These are phyloP conservation scores for Julus scandinavius DNA, from an alignment of 2,888 invertebrate genomes.

Conservation along the genomic window DNA sequence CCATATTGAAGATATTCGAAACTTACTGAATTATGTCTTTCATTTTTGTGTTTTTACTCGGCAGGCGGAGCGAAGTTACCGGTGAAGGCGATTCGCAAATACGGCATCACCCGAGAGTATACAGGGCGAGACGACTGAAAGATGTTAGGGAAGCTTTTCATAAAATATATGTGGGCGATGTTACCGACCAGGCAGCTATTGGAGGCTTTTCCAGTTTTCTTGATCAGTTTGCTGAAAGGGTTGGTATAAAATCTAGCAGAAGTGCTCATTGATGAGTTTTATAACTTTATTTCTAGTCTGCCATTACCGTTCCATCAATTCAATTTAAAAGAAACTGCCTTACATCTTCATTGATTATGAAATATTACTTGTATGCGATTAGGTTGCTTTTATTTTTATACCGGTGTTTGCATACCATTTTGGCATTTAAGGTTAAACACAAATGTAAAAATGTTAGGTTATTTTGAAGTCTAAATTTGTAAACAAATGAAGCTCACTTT, in stretches of 20 bases:
- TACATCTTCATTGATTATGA: not conserved
- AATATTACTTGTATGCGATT: not conserved
- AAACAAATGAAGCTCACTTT: too few relatives aligned
- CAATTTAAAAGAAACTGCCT: not conserved
- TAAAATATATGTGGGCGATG: not conserved
- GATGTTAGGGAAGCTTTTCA: not conserved
- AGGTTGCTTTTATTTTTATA: too few relatives aligned
- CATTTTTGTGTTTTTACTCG: not conserved
- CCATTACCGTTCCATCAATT: not conserved
- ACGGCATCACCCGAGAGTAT: not conserved
- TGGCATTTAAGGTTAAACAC: too few relatives aligned
- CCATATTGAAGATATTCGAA: too few relatives aligned
- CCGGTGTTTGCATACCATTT: too few relatives aligned
- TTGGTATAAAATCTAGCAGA: constrained; percentile 67
- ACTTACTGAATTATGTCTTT: not conserved
- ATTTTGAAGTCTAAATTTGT: too few relatives aligned
- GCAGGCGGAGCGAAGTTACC: not conserved
- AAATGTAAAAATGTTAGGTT: too few relatives aligned
- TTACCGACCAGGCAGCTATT: not conserved
- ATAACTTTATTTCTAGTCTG: not conserved
- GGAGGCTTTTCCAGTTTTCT: constrained; percentile 69
- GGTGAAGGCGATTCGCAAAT: not conserved
- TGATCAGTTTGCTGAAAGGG: constrained; percentile 72
- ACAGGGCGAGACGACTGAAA: not conserved
- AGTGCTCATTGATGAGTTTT: constrained; percentile 51